Evolutionary conservation across 2,888 invertebrate genomes (phyloP).

Genomic region (Dione vanillae): DNA sequence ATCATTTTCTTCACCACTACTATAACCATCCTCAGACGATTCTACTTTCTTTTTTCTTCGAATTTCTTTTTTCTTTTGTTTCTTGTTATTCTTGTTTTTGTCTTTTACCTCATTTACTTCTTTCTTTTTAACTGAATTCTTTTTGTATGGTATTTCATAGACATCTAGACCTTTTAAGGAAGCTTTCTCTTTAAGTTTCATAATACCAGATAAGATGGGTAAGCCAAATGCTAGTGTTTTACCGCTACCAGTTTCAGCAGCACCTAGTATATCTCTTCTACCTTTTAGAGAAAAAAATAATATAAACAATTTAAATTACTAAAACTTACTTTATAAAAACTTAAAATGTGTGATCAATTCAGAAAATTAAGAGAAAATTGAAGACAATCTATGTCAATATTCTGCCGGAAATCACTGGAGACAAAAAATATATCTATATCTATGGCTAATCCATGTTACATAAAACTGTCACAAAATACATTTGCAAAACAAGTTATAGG

Average conservation of each 20-base stretch:
- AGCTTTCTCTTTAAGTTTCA: constrained; percentile 86
- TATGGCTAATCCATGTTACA: too few relatives aligned
- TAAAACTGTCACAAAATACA: too few relatives aligned
- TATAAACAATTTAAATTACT: neutral
- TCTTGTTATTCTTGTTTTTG: constrained; percentile 46
- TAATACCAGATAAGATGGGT: constrained; percentile 94
- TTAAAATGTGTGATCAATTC: too few relatives aligned
- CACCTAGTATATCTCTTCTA: constrained; percentile 96
- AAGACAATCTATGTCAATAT: too few relatives aligned
- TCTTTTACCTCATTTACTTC: constrained; percentile 45
- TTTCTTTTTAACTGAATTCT: constrained; percentile 61
- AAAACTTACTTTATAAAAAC: too few relatives aligned
- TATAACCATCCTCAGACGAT: constrained; percentile 73
- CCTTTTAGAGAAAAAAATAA: constrained; percentile 64
- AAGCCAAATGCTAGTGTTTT: constrained; percentile 99
- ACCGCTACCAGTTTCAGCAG: constrained; percentile 99
- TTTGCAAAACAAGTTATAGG: too few relatives aligned
- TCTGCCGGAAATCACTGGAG: too few relatives aligned
- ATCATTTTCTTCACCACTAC: constrained; percentile 60
- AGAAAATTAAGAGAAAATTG: too few relatives aligned
- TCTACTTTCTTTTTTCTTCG: constrained; percentile 63
- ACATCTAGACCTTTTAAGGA: constrained; percentile 66
- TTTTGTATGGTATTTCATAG: constrained; percentile 73
- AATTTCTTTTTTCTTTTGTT: constrained; percentile 45
- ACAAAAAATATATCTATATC: too few relatives aligned